These are phyloP conservation scores for Notospermus geniculatus DNA, from an alignment of 1,140 invertebrate species.

Conservation along the genomic window DNA sequence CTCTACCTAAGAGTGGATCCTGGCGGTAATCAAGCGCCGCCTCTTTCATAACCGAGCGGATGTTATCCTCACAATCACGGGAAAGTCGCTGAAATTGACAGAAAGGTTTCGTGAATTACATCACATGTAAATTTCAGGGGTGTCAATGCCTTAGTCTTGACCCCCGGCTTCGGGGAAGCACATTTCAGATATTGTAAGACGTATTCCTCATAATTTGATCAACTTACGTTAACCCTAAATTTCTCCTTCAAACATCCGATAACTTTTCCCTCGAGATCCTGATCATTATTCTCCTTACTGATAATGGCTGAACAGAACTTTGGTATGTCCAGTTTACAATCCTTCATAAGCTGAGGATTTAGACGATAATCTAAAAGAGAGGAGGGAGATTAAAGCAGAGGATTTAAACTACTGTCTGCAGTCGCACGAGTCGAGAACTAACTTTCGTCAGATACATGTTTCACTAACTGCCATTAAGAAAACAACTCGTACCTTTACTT, in stretches of 20 bases:
- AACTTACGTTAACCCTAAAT: slow-evolving; percentile 36
- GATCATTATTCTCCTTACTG: slow-evolving; percentile 41
- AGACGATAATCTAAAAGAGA: slow-evolving; percentile 77
- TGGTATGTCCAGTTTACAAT: slow-evolving; percentile 72
- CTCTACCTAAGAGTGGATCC: slow-evolving; percentile 75
- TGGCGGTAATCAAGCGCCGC: slow-evolving; percentile 77
- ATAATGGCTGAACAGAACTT: slow-evolving; percentile 66
- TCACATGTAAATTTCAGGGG: neutral
- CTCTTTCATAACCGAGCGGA: slow-evolving; percentile 78
- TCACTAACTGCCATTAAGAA: no score
- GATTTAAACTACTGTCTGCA: no score
- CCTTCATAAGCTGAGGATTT: slow-evolving; percentile 79
- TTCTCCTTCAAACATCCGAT: slow-evolving; percentile 54
- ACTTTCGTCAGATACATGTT: no score
- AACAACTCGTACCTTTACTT: slow-evolving; percentile 58
- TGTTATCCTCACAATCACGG: slow-evolving; percentile 75
- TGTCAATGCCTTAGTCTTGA: neutral
- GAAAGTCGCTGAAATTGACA: slow-evolving; percentile 51
- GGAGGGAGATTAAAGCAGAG: no score
- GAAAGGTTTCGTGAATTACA: neutral
- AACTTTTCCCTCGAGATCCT: slow-evolving; percentile 46
- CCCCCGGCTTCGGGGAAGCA: neutral
- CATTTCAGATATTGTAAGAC: slow-evolving; percentile 17
- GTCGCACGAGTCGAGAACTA: no score
- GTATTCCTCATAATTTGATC: neutral